Base-by-base conservation (phyloP, 2,888 invertebrate species). In the Pyrochroa serraticornis region DNA sequence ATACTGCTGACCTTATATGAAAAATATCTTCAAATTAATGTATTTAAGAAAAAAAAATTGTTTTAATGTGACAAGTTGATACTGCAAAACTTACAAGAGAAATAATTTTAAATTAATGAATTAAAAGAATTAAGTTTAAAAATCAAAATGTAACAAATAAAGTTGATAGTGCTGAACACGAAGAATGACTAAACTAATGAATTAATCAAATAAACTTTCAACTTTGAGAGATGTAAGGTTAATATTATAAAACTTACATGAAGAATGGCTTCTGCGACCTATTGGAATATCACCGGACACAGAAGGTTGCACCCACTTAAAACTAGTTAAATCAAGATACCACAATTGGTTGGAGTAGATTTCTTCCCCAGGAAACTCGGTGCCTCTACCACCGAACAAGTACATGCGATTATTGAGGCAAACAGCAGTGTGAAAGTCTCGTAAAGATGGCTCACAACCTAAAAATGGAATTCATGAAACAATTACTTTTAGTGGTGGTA, bases 371-470 rank as follows among this genome's bases (percentile, higher is more conserved):
- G 59, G 56, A 5, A 56, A 41, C 14, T 44, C 58, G 0, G 76
- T 70, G 53, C 93, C 91, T 46, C 95, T 82, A 0, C 57, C 96
- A 6, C 96, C 96, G 81, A 92, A 96, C 45, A 96, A 83, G 73
- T 92, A 95, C 91, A 96, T 95, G 65, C 85, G 84, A 67, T 88
- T 83, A 41, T 86, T 86, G 60, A 92, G 84, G 14, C 89, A 87
- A 1, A 91, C 89, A 0, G 94, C 90, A 1, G 95, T 90, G 77
- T 95, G 95, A 73, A 96, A 95, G 78, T 96, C 95, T 58, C 94
- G 82, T 76, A 90, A 88, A 10, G 86, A 69, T 7, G 78, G 78
- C 62, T 76, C 75, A 1, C 53, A 49, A 8, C 75, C 76, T 76
- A 46, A 44, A 63, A 67, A 55, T 41, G 39, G 3, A 2, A 22